Evolutionary conservation across 1,140 invertebrate genomes (phyloP).

Genomic region (Psix sp.): DNA sequence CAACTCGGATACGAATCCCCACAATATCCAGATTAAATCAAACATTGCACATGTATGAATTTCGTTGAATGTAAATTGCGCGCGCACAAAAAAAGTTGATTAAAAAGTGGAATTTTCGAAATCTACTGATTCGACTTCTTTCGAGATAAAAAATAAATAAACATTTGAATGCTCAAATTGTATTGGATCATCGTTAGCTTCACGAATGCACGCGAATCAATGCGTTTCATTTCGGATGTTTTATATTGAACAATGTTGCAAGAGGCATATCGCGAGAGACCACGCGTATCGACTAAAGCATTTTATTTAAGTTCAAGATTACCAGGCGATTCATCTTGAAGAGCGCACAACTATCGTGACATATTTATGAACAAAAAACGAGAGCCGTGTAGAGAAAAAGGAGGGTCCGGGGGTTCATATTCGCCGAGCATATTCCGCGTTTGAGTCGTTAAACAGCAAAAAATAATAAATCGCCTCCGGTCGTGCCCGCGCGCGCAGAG

Average conservation of each 20-base stretch:
- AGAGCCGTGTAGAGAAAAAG: conserved; percentile 44
- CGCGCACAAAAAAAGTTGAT: conserved; percentile 7
- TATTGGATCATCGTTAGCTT: too few species aligned
- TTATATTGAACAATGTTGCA: conserved; percentile 35
- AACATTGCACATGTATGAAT: conserved; percentile 39
- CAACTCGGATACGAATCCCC: conserved; percentile 39
- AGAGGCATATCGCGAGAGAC: conserved; percentile 15
- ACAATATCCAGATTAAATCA: conserved; percentile 51
- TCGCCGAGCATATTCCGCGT: conserved; percentile 67
- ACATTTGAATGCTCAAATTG: too few species aligned
- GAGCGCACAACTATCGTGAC: conserved; percentile 53
- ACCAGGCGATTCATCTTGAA: conserved; percentile 48
- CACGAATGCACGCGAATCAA: too few species aligned
- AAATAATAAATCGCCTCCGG: conserved; percentile 74
- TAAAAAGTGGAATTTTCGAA: too few species aligned
- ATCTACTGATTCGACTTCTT: too few species aligned
- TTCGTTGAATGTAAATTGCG: conserved; percentile 34
- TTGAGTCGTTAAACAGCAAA: conserved; percentile 72
- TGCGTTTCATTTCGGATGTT: conserved; percentile 33
- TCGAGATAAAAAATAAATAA: too few species aligned
- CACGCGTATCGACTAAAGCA: conserved; percentile 36
- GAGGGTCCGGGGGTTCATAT: conserved; percentile 34
- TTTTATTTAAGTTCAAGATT: conserved; percentile 51
- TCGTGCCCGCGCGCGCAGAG: conserved; percentile 64
- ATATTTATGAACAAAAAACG: conserved; percentile 57